Conservation (phyloP, 2,888 invertebrate species). For the Selenia dentaria region DNA sequence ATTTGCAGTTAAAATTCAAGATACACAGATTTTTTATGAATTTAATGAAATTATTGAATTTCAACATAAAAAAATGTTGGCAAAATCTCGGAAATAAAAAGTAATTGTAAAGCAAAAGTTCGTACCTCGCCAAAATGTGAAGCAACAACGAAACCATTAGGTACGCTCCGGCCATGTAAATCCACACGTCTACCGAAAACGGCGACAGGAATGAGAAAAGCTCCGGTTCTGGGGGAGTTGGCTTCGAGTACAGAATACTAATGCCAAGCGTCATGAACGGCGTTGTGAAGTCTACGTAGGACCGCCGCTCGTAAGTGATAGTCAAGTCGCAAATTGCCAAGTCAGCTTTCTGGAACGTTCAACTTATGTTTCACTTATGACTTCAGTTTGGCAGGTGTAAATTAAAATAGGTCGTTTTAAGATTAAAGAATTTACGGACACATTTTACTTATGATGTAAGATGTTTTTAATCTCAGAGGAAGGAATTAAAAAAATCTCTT, state of each 20-base stretch:
- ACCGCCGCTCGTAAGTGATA: slow-evolving; percentile 95
- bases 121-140: slow-evolving; percentile 91
- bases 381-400: too few relatives aligned
- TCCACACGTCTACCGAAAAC: slow-evolving; percentile 94
- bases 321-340: slow-evolving; percentile 98
- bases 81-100: too few relatives aligned
- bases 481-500: too few relatives aligned
- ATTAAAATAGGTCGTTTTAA: too few relatives aligned
- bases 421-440: too few relatives aligned
- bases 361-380: slow-evolving; percentile 19
- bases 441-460: too few relatives aligned
- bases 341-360: slow-evolving; percentile 91
- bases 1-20: too few relatives aligned
- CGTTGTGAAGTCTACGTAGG: slow-evolving; percentile 96
- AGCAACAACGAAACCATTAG: slow-evolving; percentile 92
- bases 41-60: too few relatives aligned
- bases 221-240: slow-evolving; percentile 90
- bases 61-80: too few relatives aligned
- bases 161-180: slow-evolving; percentile 95
- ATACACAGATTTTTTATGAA: too few relatives aligned
- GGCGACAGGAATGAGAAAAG: slow-evolving; percentile 96
- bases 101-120: too few relatives aligned
- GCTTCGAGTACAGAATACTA: slow-evolving; percentile 94
- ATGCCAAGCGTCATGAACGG: slow-evolving; percentile 99
- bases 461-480: too few relatives aligned